Percentiles rank a stretch among this genome's conserved stretches.
These are phyloP conservation scores for Colaptes auratus DNA, from an alignment of 2,113 vertebrate species.

Conservation along the genomic window DNA sequence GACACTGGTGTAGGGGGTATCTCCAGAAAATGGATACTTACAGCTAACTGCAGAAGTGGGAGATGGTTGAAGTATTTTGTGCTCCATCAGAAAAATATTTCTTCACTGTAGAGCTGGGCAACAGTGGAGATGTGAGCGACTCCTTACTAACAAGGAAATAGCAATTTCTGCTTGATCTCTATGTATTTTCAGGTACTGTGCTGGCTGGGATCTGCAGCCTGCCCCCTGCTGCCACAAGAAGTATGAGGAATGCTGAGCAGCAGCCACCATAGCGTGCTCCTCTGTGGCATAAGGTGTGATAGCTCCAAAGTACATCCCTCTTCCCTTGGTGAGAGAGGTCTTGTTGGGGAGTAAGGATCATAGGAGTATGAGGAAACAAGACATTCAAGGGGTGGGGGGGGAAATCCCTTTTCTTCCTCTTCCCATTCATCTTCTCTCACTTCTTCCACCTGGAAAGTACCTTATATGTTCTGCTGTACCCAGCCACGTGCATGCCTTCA, in stretches of 20 bases:
- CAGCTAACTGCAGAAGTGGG: neutral
- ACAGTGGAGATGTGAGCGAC: neutral
- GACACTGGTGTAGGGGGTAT: neutral
- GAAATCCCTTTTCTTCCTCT: neutral
- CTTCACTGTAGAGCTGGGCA: neutral
- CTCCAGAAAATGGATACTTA: neutral
- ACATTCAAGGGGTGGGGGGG: accelerated
- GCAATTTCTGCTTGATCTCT: neutral
- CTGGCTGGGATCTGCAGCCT: neutral
- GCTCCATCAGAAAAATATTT: neutral
- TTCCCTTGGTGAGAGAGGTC: neutral
- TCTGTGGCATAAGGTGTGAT: neutral
- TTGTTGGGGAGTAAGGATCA: accelerated
- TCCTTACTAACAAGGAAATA: neutral
- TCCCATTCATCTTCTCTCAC: neutral
- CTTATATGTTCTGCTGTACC: neutral
- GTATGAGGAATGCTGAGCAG: neutral
- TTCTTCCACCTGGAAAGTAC: neutral
- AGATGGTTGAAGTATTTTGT: neutral
- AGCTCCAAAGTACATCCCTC: neutral
- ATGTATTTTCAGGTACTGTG: neutral
- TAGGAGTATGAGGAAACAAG: neutral
- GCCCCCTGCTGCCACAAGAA: neutral
- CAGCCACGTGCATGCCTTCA: neutral
- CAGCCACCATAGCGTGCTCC: neutral